phyloP scores from a whole-genome alignment of 2,113 vertebrate genomes.

The Myrmecophaga tridactyla region DNA sequence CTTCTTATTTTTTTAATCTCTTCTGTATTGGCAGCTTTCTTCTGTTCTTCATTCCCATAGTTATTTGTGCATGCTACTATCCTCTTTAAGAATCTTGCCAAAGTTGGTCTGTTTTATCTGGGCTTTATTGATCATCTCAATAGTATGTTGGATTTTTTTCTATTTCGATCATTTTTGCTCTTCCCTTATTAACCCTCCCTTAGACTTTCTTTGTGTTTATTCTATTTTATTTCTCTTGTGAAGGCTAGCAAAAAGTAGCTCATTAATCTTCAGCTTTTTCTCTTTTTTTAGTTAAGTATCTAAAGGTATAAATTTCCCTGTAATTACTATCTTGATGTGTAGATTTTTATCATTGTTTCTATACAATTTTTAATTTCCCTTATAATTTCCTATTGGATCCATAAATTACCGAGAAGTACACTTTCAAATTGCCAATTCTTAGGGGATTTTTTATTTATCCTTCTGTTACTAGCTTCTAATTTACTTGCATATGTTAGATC shows the following conservation, averaged over 20 bases:
- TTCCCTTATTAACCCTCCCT: background rate
- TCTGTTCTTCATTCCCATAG: background rate
- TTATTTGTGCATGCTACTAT: background rate
- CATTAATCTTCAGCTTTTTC: background rate
- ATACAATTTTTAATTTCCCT: background rate
- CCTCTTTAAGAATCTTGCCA: background rate
- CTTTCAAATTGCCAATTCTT: background rate
- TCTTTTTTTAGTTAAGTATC: background rate
- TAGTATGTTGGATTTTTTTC: background rate
- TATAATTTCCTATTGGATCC: background rate
- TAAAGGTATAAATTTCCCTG: conserved; percentile 7
- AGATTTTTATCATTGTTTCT: background rate
- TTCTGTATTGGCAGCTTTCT: background rate
- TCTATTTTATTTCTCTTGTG: too few relatives aligned
- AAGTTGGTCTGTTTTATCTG: background rate
- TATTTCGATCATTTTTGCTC: background rate
- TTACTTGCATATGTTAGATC: background rate
- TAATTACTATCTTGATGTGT: background rate
- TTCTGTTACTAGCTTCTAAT: background rate
- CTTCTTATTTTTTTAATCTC: background rate
- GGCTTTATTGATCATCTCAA: background rate
- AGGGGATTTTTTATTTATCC: background rate
- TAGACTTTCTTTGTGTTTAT: too few relatives aligned
- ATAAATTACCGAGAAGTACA: background rate
- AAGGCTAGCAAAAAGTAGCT: too few relatives aligned